Percentiles rank a stretch among this genome's conserved stretches.
These are phyloP conservation scores for Lutjanus erythropterus DNA, from an alignment of 2,113 vertebrate species.

Conservation along the genomic window DNA sequence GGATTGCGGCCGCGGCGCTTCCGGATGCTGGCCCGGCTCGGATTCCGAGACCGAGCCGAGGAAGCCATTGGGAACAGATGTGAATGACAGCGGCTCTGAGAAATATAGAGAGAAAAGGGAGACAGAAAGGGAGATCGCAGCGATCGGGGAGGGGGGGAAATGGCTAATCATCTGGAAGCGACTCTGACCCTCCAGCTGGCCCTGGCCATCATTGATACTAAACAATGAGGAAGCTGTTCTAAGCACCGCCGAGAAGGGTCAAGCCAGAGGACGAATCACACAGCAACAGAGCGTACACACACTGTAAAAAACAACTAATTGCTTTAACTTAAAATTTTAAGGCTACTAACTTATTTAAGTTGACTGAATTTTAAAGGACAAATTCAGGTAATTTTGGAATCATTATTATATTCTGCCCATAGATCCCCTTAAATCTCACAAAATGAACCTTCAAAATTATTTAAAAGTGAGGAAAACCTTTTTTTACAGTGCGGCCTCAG, in stretches of 20 bases:
- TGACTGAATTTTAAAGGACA: too few species aligned
- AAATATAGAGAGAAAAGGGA: not conserved
- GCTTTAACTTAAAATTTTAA: too few species aligned
- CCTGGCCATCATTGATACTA: slow-evolving; percentile 67
- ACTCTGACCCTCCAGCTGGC: slow-evolving; percentile 84
- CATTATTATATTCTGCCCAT: too few species aligned
- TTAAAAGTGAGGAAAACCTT: too few species aligned
- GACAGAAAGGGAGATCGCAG: slow-evolving; percentile 14
- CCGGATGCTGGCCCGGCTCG: slow-evolving; percentile 79
- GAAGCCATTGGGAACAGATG: slow-evolving; percentile 87
- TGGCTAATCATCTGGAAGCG: slow-evolving; percentile 90
- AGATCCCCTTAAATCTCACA: too few species aligned
- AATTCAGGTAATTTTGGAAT: too few species aligned
- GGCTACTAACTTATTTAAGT: too few species aligned
- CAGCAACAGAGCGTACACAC: not conserved
- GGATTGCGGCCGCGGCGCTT: slow-evolving; percentile 87
- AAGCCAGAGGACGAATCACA: slow-evolving; percentile 10
- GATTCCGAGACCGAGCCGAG: slow-evolving; percentile 56
- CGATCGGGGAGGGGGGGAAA: slow-evolving; percentile 78
- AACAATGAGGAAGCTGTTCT: slow-evolving; percentile 63
- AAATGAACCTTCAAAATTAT: too few species aligned
- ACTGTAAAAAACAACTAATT: too few species aligned
- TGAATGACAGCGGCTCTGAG: slow-evolving; percentile 61
- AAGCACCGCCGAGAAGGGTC: slow-evolving; percentile 25
- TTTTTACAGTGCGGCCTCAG: too few species aligned